These are phyloP conservation scores for Acheta domesticus DNA, from an alignment of 2,888 invertebrate genomes.

Conservation along the genomic window DNA sequence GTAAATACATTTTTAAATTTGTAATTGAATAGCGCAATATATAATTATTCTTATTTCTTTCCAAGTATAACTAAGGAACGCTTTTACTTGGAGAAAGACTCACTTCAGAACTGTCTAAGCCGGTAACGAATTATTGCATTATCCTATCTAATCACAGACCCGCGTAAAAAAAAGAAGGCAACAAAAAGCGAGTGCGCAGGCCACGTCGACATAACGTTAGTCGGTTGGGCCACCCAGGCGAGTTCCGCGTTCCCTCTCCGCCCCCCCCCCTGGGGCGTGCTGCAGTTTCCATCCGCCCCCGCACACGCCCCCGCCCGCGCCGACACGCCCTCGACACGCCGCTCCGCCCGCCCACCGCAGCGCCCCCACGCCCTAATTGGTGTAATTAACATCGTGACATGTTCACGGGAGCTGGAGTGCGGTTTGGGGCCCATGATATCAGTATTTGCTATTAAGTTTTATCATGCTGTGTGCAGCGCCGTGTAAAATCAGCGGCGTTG, in stretches of 20 bases:
- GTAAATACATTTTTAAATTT: too few species aligned
- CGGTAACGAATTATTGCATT: too few species aligned
- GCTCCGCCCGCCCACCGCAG: neutral
- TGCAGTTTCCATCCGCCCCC: neutral
- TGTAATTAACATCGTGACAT: conserved; percentile 34
- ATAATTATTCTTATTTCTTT: too few species aligned
- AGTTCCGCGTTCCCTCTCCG: conserved; percentile 9
- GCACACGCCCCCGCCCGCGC: neutral
- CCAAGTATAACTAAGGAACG: too few species aligned
- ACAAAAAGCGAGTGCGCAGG: neutral
- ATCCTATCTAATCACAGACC: too few species aligned
- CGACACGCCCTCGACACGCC: conserved; percentile 18
- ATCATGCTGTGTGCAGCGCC: conserved; percentile 18
- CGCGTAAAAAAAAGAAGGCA: too few species aligned
- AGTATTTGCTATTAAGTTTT: conserved; percentile 18
- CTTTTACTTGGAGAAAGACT: too few species aligned
- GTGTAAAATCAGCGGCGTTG: conserved; percentile 18
- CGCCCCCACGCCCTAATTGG: conserved; percentile 28
- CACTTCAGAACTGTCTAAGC: too few species aligned
- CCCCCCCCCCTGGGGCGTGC: neutral
- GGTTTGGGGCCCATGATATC: conserved; percentile 18
- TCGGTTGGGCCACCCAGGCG: neutral
- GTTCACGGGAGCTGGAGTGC: conserved; percentile 12
- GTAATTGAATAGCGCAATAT: too few species aligned
- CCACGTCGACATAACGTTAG: neutral